Evolutionary conservation across 2,888 invertebrate genomes (phyloP), one percentile per base, ranked within the genome.

Genomic region (Polydrusus cervinus): DNA sequence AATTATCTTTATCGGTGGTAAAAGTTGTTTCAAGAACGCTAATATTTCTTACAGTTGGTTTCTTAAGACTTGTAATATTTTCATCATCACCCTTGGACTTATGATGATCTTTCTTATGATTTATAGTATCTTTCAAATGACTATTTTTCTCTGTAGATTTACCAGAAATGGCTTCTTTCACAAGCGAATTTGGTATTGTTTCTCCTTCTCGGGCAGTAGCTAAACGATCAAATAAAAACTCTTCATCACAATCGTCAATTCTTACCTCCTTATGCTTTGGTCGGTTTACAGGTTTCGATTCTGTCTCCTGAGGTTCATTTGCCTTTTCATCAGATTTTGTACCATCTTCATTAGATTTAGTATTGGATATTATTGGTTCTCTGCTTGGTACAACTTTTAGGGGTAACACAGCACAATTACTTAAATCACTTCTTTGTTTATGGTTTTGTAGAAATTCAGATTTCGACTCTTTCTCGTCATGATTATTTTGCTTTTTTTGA

Each of bases 1-100:
- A 66, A 53, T 69, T 62, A 65, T 65, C 70, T 30, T 34, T 10
- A 18, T 53, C 13, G 38, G 47, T 62, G 62, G 64, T 57, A 49
- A 51, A 61, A n/a, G n/a, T 49, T 69, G 13, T 64, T 49, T 47
- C 45, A 49, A 34, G 47, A 34, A 8, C 34, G 34, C 34, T 25
- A n/a, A 30, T 25, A 20, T 61, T 61, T 40, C 14, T 55, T 38
- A 60, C 7, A 16, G 10, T 38, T 3, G 16, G 38, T 16, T 38
- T 6, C 25, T 53, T 53, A 25, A 25, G 13, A 25, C 25, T 53
- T 16, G 47, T 47, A 14, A 8, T 14, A 16, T 60, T 25, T 38
- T 11, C 14, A 14, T 55, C 1, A 10, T 25, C 25, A 25, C 1
- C 5, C 45, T 45, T 45, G 45, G n/a, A n/a, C n/a, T 45, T 45